Percentiles rank a stretch among this genome's conserved stretches.
phyloP scores from a whole-genome alignment of 2,113 vertebrate species.

The Oryzias curvinotus region DNA sequence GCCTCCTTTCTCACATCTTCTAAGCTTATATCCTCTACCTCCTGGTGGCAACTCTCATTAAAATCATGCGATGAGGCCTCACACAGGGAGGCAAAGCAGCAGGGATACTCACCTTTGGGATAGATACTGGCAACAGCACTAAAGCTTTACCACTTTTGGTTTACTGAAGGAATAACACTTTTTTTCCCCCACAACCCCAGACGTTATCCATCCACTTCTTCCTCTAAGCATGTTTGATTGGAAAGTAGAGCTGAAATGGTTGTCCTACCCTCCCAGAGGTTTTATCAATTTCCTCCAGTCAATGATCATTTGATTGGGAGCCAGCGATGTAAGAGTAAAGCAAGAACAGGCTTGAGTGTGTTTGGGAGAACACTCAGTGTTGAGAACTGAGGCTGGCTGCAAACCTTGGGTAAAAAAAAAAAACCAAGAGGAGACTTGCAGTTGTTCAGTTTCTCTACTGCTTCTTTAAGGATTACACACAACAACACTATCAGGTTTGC shows the following conservation, averaged over 20 bases:
- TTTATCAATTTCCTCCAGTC: slow-evolving; percentile 67
- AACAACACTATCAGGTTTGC: slow-evolving; percentile 56
- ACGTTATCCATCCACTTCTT: slow-evolving; percentile 38
- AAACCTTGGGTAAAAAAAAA: slow-evolving; percentile 16
- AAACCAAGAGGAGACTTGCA: slow-evolving; percentile 5
- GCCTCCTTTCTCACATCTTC: slow-evolving; percentile 19
- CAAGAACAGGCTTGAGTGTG: slow-evolving; percentile 43
- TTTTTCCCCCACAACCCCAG: not conserved
- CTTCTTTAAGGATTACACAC: slow-evolving; percentile 50
- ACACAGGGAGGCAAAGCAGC: slow-evolving; percentile 40
- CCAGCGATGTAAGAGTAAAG: slow-evolving; percentile 65
- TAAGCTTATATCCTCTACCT: slow-evolving; percentile 38
- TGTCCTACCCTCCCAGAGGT: slow-evolving; percentile 43
- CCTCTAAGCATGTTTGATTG: slow-evolving; percentile 68
- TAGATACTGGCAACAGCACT: slow-evolving; percentile 27
- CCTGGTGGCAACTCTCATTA: slow-evolving; percentile 55
- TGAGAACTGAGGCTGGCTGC: slow-evolving; percentile 53
- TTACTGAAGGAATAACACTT: slow-evolving; percentile 28
- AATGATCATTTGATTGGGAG: slow-evolving; percentile 64
- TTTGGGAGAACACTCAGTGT: slow-evolving; percentile 42
- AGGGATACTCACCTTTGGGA: slow-evolving; percentile 32
- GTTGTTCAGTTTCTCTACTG: slow-evolving; percentile 55
- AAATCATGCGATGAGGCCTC: slow-evolving; percentile 50
- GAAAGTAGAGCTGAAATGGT: slow-evolving; percentile 48
- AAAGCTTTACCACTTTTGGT: slow-evolving; percentile 6